Conservation (phyloP, 2,113 vertebrate species). For the Podiceps cristatus region DNA sequence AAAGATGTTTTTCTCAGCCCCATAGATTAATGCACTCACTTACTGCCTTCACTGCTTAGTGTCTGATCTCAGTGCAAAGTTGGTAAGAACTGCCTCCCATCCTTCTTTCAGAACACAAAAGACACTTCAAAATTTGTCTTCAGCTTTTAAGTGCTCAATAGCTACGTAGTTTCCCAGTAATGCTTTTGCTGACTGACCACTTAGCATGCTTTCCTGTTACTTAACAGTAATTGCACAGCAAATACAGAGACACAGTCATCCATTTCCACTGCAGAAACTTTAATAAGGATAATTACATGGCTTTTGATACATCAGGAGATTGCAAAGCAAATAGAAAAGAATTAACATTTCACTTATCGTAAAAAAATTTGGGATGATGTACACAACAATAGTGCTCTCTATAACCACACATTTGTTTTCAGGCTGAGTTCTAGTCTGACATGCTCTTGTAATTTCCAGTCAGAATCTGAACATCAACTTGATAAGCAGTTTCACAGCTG, state of each 20-base stretch:
- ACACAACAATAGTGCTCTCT: background rate
- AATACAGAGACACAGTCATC: background rate
- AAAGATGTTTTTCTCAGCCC: background rate
- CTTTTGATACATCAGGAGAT: background rate
- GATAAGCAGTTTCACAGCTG: background rate
- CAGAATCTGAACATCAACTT: background rate
- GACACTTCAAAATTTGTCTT: background rate
- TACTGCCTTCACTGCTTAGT: background rate
- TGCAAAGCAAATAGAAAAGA: background rate
- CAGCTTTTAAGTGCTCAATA: background rate
- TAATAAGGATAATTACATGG: background rate
- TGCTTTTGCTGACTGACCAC: background rate
- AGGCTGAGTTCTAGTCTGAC: background rate
- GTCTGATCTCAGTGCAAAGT: background rate
- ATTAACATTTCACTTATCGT: background rate
- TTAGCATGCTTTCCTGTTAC: background rate
- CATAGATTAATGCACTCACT: background rate
- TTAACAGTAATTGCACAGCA: conserved; percentile 1
- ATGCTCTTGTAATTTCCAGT: background rate
- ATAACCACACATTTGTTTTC: background rate
- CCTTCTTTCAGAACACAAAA: background rate
- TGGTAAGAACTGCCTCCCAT: background rate
- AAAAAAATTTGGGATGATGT: background rate
- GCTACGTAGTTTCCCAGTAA: background rate
- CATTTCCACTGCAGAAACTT: background rate